Conservation (phyloP, 1,140 invertebrate genomes). For the Cotesia vestalis region DNA sequence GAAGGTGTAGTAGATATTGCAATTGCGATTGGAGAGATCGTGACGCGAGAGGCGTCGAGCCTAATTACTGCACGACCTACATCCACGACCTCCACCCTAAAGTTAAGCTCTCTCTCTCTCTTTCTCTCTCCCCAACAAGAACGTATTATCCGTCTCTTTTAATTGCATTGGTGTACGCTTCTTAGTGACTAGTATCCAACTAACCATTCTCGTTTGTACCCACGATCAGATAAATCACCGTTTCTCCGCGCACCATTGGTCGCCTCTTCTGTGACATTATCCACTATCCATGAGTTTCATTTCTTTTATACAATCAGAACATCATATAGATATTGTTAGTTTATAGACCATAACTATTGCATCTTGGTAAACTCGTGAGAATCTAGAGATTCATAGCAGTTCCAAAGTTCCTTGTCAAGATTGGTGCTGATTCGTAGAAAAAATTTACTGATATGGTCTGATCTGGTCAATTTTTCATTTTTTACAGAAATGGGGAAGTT, state of each 20-base stretch:
- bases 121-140: background rate
- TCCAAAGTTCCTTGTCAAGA: too few species aligned
- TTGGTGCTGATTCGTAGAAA: too few species aligned
- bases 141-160: too few species aligned
- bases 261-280: constrained; percentile 19
- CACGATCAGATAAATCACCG: constrained; percentile 36
- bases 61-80: constrained; percentile 40
- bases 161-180: too few species aligned
- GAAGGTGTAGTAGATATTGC: constrained; percentile 4
- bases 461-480: too few species aligned
- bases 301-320: background rate
- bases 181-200: background rate
- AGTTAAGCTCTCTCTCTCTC: background rate
- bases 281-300: constrained; percentile 12
- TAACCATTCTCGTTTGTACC: constrained; percentile 1
- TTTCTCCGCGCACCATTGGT: constrained; percentile 24
- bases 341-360: background rate
- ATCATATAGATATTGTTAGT: too few species aligned
- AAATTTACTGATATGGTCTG: too few species aligned
- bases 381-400: too few species aligned
- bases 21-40: constrained; percentile 24
- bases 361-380: background rate
- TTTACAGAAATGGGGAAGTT: too few species aligned
- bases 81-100: constrained; percentile 20
- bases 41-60: constrained; percentile 22